Evolutionary conservation across 2,113 vertebrate species (phyloP).

Genomic region (Sinocyclocheilus grahami): DNA sequence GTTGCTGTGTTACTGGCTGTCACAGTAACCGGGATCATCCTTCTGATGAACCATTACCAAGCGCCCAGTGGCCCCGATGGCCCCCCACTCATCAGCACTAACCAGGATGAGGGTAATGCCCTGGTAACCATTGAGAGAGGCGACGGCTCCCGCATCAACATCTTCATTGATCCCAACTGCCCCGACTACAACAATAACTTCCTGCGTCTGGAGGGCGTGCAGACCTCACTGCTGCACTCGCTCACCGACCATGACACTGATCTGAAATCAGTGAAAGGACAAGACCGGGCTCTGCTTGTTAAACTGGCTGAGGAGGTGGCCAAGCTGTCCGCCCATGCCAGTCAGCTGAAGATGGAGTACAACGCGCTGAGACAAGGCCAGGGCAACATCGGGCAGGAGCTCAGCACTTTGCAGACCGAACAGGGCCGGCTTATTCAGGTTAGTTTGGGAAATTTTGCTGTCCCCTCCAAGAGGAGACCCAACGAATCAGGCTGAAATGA

Average conservation of each 20-base stretch:
- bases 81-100: conserved; percentile 85
- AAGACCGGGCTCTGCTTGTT: conserved; percentile 78
- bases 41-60: conserved; percentile 91
- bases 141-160: conserved; percentile 86
- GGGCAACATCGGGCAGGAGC: conserved; percentile 79
- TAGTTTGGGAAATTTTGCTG: conserved; percentile 40
- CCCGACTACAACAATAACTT: conserved; percentile 79
- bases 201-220: conserved; percentile 82
- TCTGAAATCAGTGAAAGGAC: conserved; percentile 71
- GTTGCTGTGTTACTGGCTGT: conserved; percentile 80
- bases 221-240: conserved; percentile 78
- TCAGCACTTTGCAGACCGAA: conserved; percentile 82
- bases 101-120: conserved; percentile 81
- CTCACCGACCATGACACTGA: conserved; percentile 77
- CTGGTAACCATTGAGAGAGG: conserved; percentile 87
- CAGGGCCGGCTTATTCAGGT: conserved; percentile 88
- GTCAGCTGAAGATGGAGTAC: conserved; percentile 81
- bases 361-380: conserved; percentile 82
- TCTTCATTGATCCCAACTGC: conserved; percentile 93
- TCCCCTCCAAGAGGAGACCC: no score
- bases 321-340: conserved; percentile 73
- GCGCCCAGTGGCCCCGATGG: conserved; percentile 66
- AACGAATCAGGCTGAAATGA: neutral
- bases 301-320: conserved; percentile 82
- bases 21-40: conserved; percentile 75